A percentile compares a stretch with the other conserved stretches of the same genome.
phyloP scores from a whole-genome alignment of 2,797 vertebrate species.

The Erpetoichthys calabaricus region DNA sequence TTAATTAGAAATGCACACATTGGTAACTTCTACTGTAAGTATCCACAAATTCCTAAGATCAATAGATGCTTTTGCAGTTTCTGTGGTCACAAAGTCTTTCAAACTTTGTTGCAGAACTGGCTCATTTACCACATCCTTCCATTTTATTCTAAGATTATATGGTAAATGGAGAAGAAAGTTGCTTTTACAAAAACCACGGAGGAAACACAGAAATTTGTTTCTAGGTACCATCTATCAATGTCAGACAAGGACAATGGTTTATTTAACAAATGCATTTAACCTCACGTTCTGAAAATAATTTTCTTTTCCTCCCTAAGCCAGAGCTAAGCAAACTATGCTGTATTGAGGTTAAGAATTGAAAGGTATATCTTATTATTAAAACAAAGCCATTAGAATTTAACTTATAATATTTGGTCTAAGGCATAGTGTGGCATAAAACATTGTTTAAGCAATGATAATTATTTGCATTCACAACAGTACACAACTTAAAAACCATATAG shows the following conservation, averaged over 20 bases:
- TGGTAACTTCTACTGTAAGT: not conserved
- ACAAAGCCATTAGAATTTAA: too few relatives aligned
- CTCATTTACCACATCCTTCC: conserved; percentile 1
- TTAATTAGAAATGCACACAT: too few relatives aligned
- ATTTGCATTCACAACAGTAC: too few relatives aligned
- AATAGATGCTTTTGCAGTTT: not conserved
- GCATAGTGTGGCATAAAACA: too few relatives aligned
- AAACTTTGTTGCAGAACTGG: not conserved
- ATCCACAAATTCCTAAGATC: not conserved
- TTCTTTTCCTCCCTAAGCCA: not conserved
- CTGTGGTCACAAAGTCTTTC: not conserved
- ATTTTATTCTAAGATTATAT: not conserved
- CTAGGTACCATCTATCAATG: conserved; percentile 11
- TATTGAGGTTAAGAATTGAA: too few relatives aligned
- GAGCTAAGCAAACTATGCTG: not conserved
- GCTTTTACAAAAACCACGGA: conserved; percentile 4
- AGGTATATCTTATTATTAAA: too few relatives aligned
- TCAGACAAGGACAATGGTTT: conserved; percentile 9
- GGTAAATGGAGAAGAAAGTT: conserved; percentile 2
- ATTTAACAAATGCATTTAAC: conserved; percentile 12
- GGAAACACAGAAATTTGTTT: conserved; percentile 1
- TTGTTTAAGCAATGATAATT: too few relatives aligned
- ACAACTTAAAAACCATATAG: too few relatives aligned
- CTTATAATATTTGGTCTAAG: too few relatives aligned
- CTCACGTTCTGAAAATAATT: conserved; percentile 12